Conservation (phyloP, 2,113 vertebrate species). For the Cebidichthys violaceus region DNA sequence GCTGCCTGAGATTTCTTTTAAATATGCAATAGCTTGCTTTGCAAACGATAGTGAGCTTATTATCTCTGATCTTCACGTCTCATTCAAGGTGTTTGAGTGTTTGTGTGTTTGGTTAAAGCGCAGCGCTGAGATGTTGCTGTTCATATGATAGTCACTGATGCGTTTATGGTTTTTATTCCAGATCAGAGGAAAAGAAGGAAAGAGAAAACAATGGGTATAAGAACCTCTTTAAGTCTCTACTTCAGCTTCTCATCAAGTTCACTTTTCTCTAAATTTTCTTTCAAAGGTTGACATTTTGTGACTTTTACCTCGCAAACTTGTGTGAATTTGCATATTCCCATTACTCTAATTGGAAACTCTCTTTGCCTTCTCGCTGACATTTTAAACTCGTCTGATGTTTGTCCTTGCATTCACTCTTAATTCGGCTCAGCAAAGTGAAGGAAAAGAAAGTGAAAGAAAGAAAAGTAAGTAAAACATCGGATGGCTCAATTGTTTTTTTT, state of each 20-base stretch:
- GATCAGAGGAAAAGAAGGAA: conserved; percentile 26
- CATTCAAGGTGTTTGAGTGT: not conserved
- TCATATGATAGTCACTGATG: not conserved
- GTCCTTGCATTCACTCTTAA: conserved; percentile 17
- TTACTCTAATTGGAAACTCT: conserved; percentile 21
- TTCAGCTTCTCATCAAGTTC: not conserved
- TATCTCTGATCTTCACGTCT: not conserved
- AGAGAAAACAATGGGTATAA: not conserved
- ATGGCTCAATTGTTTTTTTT: not conserved
- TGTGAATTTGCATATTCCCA: conserved; percentile 18
- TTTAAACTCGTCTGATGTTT: conserved; percentile 46
- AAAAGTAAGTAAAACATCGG: conserved; percentile 74
- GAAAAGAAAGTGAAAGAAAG: conserved; percentile 76
- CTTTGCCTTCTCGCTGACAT: conserved; percentile 5
- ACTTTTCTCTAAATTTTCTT: not conserved
- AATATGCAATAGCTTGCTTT: conserved; percentile 15
- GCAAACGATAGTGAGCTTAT: not conserved
- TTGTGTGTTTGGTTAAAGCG: conserved; percentile 17
- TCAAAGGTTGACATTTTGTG: conserved; percentile 9
- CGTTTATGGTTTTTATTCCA: conserved; percentile 5
- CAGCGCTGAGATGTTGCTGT: not conserved
- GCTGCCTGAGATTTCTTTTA: not conserved
- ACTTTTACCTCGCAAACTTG: not conserved
- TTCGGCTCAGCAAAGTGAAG: conserved; percentile 80
- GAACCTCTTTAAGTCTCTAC: not conserved